A percentile compares a stretch with the other conserved stretches of the same genome.
phyloP scores from a whole-genome alignment of 2,113 vertebrate species.

The Esox niger region DNA sequence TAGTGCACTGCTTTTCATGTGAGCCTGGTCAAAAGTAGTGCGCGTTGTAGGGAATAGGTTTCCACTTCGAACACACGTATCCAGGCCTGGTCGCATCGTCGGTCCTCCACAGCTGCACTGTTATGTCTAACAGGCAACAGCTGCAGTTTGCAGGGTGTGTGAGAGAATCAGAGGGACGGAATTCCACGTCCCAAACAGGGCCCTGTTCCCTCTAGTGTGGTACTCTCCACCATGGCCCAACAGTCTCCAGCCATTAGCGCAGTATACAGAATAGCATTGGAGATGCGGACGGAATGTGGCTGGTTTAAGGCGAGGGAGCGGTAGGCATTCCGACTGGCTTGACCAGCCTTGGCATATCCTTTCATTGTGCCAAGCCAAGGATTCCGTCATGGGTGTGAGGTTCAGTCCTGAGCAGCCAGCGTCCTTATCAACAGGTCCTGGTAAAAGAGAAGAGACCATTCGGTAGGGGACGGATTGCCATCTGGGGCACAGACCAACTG shows the following conservation, averaged over 20 bases:
- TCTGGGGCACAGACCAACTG: neutral
- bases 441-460: neutral
- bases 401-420: neutral
- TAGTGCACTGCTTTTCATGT: too few relatives aligned
- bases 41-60: too few relatives aligned
- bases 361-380: conserved; percentile 11
- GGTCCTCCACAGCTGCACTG: neutral
- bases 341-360: neutral
- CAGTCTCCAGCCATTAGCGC: too few relatives aligned
- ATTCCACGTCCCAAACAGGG: neutral
- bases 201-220: too few relatives aligned
- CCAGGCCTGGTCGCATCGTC: neutral
- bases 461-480: too few relatives aligned
- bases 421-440: neutral
- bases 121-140: conserved; percentile 5
- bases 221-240: too few relatives aligned
- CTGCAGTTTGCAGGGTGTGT: neutral
- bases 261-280: too few relatives aligned
- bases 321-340: conserved; percentile 1
- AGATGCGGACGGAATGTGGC: too few relatives aligned
- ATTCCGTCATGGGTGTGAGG: neutral
- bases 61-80: too few relatives aligned
- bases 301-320: too few relatives aligned
- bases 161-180: neutral
- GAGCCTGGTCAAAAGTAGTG: too few relatives aligned